phyloP scores from a whole-genome alignment of 92 coral and sea anemone genomes.

The Chrysogorgia sp. region DNA sequence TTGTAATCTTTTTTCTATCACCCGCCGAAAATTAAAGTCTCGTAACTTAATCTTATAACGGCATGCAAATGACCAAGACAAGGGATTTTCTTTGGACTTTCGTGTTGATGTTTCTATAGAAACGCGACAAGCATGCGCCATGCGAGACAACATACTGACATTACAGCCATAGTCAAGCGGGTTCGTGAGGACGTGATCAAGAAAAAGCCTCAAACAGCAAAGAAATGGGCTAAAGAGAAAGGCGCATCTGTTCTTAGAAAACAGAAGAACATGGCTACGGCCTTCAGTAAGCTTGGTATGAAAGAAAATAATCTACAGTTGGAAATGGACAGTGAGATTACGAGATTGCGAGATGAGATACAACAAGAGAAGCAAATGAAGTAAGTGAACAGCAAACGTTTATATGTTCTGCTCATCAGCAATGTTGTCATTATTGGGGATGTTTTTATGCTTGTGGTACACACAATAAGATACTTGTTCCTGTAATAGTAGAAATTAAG shows the following conservation, averaged over 20 bases:
- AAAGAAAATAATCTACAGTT: slow-evolving; percentile 69
- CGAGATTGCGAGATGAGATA: slow-evolving; percentile 87
- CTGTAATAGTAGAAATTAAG: no score
- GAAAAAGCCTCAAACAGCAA: slow-evolving; percentile 20
- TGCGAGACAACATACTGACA: slow-evolving; percentile 71
- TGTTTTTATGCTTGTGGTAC: not conserved
- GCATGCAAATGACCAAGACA: not conserved
- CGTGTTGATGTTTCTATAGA: slow-evolving; percentile 78
- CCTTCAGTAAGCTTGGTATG: slow-evolving; percentile 11
- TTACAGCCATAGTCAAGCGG: slow-evolving; percentile 39
- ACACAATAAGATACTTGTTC: no score
- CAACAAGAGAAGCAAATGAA: slow-evolving; percentile 98
- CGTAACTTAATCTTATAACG: no score
- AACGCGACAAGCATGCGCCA: slow-evolving; percentile 77
- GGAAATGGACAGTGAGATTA: slow-evolving; percentile 91
- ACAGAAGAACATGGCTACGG: slow-evolving; percentile 56
- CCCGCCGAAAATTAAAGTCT: no score
- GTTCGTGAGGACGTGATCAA: not conserved
- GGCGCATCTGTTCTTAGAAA: slow-evolving; percentile 34
- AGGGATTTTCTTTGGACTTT: not conserved
- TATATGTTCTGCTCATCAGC: not conserved
- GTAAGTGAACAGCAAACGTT: slow-evolving; percentile 60
- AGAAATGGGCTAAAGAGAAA: slow-evolving; percentile 57
- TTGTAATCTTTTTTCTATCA: no score
- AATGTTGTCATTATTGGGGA: not conserved